Percentiles rank a stretch among this genome's conserved stretches.
These are phyloP conservation scores for Apodemus sylvaticus DNA, from an alignment of 2,113 vertebrate genomes.

Conservation along the genomic window DNA sequence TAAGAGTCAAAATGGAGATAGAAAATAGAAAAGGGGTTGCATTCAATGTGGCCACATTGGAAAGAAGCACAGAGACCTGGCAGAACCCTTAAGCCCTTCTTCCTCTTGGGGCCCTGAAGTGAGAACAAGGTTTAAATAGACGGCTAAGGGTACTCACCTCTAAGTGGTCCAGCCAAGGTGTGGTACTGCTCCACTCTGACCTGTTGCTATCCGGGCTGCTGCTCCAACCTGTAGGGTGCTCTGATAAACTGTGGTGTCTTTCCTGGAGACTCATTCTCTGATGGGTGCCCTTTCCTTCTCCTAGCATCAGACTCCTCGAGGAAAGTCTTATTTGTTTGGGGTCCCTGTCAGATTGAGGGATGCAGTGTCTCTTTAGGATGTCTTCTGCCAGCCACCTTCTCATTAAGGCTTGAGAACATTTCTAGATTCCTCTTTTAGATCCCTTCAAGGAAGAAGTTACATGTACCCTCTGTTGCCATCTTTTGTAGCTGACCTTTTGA, in stretches of 20 bases:
- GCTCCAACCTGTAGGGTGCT: not conserved
- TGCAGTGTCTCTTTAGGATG: not conserved
- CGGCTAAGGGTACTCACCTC: not conserved
- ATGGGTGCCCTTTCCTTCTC: not conserved
- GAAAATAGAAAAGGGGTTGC: not conserved
- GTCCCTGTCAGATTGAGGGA: not conserved
- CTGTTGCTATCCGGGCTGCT: not conserved
- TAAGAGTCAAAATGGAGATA: not conserved
- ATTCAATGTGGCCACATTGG: not conserved
- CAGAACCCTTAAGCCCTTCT: not conserved
- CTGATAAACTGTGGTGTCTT: not conserved
- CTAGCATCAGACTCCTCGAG: no score
- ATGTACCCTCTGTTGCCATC: constrained; percentile 26
- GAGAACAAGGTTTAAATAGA: not conserved
- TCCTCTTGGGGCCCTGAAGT: not conserved
- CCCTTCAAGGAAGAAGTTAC: constrained; percentile 37
- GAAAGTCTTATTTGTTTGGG: not conserved
- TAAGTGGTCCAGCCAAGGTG: not conserved
- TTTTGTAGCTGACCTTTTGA: constrained; percentile 47
- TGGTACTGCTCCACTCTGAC: not conserved
- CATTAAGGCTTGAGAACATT: not conserved
- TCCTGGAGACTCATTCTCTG: not conserved
- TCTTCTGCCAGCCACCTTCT: constrained; percentile 3
- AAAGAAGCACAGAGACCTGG: not conserved
- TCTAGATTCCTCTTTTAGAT: constrained; percentile 29